phyloP scores from a whole-genome alignment of 2,888 invertebrate species.

The Agrotis clavis region DNA sequence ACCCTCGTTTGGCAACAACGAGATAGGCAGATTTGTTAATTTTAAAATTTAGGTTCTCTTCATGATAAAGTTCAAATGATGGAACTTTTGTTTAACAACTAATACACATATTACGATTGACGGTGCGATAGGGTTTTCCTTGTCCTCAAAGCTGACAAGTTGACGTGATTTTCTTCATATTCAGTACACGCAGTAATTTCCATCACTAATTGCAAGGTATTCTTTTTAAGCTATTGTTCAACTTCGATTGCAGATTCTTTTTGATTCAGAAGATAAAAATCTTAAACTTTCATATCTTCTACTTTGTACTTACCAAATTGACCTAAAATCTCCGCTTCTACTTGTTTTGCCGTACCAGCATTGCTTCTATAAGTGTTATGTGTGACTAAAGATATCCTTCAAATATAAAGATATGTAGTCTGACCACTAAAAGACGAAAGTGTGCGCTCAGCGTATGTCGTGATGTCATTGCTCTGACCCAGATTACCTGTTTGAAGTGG shows the following conservation, averaged over 20 bases:
- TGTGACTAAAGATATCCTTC: neutral
- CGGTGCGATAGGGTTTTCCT: neutral
- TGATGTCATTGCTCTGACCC: constrained; percentile 74
- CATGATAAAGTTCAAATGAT: constrained; percentile 35
- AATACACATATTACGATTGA: constrained; percentile 3
- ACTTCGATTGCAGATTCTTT: neutral
- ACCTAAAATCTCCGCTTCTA: too few species aligned
- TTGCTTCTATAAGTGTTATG: neutral
- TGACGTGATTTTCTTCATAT: neutral
- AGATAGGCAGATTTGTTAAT: constrained; percentile 23
- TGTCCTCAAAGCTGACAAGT: neutral
- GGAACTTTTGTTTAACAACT: constrained; percentile 28
- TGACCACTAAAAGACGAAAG: constrained; percentile 33
- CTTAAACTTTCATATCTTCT: neutral
- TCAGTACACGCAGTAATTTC: neutral
- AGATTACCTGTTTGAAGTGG: constrained; percentile 72
- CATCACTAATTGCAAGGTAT: neutral
- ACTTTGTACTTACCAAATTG: neutral
- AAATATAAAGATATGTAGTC: neutral
- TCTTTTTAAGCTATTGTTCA: neutral
- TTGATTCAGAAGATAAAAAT: neutral
- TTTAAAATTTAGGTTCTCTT: constrained; percentile 6
- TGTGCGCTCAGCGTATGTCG: constrained; percentile 37
- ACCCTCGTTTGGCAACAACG: constrained; percentile 63
- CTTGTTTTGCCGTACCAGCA: neutral